phyloP scores from a whole-genome alignment of 2,888 invertebrate species.

The Acronicta leporina region DNA sequence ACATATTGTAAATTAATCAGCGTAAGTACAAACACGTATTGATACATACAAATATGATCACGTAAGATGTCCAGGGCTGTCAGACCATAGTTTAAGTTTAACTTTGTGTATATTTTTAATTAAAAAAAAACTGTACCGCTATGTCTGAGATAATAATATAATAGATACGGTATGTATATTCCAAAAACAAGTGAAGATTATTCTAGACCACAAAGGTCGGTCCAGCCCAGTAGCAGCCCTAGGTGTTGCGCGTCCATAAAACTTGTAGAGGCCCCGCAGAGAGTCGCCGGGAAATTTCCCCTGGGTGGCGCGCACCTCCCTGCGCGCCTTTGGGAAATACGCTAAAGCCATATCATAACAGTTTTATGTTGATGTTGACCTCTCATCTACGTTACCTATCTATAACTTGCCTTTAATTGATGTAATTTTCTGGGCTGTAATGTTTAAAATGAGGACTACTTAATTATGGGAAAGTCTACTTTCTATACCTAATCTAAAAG shows the following conservation, averaged over 20 bases:
- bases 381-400: conserved; percentile 70
- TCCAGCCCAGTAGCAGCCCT: conserved; percentile 62
- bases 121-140: too few species aligned
- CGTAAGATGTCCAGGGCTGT: conserved; percentile 62
- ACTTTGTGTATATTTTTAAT: too few species aligned
- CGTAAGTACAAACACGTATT: conserved; percentile 66
- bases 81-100: too few species aligned
- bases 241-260: conserved; percentile 86
- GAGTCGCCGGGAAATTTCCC: conserved; percentile 88
- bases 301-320: conserved; percentile 81
- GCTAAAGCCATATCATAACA: conserved; percentile 88
- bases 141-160: too few species aligned
- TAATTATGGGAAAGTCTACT: neutral
- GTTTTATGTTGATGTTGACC: conserved; percentile 88
- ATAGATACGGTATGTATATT: too few species aligned
- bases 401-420: conserved; percentile 66
- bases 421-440: conserved; percentile 58
- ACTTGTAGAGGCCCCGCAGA: conserved; percentile 87
- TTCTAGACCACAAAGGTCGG: conserved; percentile 8
- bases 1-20: conserved; percentile 50
- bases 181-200: neutral
- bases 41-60: conserved; percentile 74
- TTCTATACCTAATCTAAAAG: neutral
- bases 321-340: conserved; percentile 84
- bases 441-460: neutral